These are phyloP conservation scores for Cantharis flavilabris DNA, from an alignment of 2,888 invertebrate genomes.

Conservation along the genomic window DNA sequence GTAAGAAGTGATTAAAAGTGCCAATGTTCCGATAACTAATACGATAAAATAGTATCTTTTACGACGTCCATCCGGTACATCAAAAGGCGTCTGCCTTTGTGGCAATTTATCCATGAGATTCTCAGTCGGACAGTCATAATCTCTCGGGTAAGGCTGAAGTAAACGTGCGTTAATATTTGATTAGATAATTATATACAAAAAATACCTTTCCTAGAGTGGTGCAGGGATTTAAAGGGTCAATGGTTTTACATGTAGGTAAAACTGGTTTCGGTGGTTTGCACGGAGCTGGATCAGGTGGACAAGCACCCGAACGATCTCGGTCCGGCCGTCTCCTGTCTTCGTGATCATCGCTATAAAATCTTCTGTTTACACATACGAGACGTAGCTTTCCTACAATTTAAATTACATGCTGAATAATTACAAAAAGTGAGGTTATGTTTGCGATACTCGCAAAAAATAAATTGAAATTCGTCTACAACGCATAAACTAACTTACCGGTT, in stretches of 20 bases:
- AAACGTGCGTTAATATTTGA: neutral
- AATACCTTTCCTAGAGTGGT: neutral
- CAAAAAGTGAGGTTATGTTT: neutral
- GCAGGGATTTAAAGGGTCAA: slow-evolving; percentile 1
- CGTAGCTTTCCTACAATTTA: slow-evolving; percentile 19
- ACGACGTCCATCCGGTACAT: slow-evolving; percentile 23
- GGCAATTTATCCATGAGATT: slow-evolving; percentile 38
- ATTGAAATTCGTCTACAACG: neutral
- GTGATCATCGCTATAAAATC: slow-evolving; percentile 29
- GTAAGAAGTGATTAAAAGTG: slow-evolving; percentile 25
- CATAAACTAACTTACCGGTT: slow-evolving; percentile 19
- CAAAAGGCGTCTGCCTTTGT: slow-evolving; percentile 38
- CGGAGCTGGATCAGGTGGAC: slow-evolving; percentile 22
- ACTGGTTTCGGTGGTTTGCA: slow-evolving; percentile 25
- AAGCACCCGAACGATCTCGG: slow-evolving; percentile 14
- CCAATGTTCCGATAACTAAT: slow-evolving; percentile 48
- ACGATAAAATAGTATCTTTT: slow-evolving; percentile 26
- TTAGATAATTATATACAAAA: neutral
- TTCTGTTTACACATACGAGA: slow-evolving; percentile 23
- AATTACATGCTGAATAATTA: neutral
- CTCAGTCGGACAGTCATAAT: slow-evolving; percentile 35
- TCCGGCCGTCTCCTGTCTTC: slow-evolving; percentile 4
- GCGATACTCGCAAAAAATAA: neutral
- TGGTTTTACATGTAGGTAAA: neutral
- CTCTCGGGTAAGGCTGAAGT: slow-evolving; percentile 33